Percentiles rank a stretch among this genome's conserved stretches.
phyloP scores from a whole-genome alignment of 2,888 invertebrate genomes.

The Phytoseiulus persimilis region DNA sequence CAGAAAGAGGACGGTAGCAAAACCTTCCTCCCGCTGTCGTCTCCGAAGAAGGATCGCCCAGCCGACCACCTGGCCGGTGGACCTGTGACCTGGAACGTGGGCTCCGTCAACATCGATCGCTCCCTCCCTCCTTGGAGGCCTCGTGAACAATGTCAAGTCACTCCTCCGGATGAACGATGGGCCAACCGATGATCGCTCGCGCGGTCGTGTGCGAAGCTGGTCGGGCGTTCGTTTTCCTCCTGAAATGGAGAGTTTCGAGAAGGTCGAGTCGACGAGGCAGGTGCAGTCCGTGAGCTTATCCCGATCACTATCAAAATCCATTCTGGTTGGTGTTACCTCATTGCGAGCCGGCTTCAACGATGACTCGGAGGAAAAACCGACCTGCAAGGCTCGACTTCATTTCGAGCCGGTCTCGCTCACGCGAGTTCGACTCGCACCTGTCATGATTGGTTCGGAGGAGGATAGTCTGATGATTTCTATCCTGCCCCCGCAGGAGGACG shows the following conservation, averaged over 20 bases:
- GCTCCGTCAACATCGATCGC: background rate
- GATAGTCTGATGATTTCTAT: background rate
- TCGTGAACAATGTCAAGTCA: background rate
- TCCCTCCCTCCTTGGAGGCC: no score
- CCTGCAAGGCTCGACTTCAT: background rate
- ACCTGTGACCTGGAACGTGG: background rate
- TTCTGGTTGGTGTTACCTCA: background rate
- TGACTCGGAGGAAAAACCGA: background rate
- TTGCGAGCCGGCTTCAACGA: background rate
- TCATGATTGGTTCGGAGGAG: background rate
- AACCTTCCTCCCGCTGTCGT: no score
- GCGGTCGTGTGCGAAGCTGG: background rate
- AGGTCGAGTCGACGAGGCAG: background rate
- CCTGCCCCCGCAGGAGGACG: no score
- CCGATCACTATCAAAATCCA: background rate
- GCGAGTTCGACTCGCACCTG: background rate
- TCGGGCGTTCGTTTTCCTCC: background rate
- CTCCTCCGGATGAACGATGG: background rate
- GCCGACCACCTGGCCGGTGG: no score
- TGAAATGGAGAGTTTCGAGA: background rate
- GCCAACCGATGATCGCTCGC: background rate
- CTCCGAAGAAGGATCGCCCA: no score
- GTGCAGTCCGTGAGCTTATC: background rate
- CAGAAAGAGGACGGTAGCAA: no score
- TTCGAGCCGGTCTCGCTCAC: background rate